Evolutionary conservation across 2,888 invertebrate genomes (phyloP).

Genomic region (Trilocha varians): DNA sequence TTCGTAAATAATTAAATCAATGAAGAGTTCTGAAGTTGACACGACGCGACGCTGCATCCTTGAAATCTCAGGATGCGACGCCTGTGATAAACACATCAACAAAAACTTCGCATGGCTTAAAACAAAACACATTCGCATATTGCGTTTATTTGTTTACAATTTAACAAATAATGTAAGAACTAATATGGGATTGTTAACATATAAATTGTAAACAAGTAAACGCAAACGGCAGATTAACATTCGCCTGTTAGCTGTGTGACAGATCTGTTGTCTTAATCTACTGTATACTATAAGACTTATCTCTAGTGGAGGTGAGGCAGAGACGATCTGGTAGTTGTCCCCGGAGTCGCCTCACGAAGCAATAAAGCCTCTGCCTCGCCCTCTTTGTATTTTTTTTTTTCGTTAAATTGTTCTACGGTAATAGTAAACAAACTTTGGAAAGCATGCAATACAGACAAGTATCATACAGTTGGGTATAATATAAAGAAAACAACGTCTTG

Average conservation of each 20-base stretch:
- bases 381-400: constrained; percentile 20
- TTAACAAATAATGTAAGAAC: not conserved
- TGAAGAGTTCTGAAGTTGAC: not conserved
- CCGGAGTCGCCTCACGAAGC: constrained; percentile 4
- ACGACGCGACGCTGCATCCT: not conserved
- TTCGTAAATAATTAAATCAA: not conserved
- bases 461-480: constrained; percentile 43
- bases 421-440: constrained; percentile 37
- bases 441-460: constrained; percentile 27
- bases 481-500: constrained; percentile 64
- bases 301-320: constrained; percentile 21
- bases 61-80: not conserved
- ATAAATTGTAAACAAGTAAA: constrained; percentile 31
- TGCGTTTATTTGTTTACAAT: constrained; percentile 17
- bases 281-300: constrained; percentile 50
- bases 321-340: constrained; percentile 12
- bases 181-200: not conserved
- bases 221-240: constrained; percentile 42
- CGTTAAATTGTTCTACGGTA: constrained; percentile 52
- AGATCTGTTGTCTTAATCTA: constrained; percentile 64
- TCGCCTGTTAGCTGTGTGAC: constrained; percentile 57
- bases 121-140: constrained; percentile 30
- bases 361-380: constrained; percentile 3
- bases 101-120: constrained; percentile 30
- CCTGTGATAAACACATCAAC: constrained; percentile 16